Percentiles rank a stretch among this genome's conserved stretches.
These are phyloP conservation scores for Rhyacophila brunnea DNA, from an alignment of 1,140 invertebrate species.

Conservation along the genomic window DNA sequence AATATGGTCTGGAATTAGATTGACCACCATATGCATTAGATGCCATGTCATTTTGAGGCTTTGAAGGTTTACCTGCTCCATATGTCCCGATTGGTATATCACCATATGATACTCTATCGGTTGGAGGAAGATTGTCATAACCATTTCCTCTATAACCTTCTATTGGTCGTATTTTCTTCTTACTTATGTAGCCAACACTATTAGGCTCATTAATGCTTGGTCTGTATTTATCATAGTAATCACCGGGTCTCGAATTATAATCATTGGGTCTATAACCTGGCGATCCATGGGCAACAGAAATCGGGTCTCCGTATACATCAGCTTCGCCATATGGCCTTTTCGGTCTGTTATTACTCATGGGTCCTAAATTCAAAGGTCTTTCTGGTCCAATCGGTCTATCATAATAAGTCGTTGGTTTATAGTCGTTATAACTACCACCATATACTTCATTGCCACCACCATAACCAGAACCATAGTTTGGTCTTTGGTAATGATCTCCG, in stretches of 20 bases:
- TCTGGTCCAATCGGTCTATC: constrained; percentile 23
- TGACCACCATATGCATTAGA: background rate
- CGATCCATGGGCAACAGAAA: constrained; percentile 23
- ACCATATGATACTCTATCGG: constrained; percentile 13
- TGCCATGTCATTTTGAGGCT: background rate
- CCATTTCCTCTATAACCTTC: constrained; percentile 32
- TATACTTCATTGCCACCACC: constrained; percentile 5
- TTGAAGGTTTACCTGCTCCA: background rate
- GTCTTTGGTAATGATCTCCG: background rate
- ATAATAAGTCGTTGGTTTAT: constrained; percentile 22
- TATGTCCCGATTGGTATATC: constrained; percentile 9
- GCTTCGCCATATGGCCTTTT: constrained; percentile 8
- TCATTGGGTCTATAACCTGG: background rate
- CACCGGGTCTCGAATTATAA: background rate
- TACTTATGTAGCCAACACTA: background rate
- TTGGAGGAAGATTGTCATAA: constrained; percentile 28
- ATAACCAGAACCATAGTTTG: constrained; percentile 6
- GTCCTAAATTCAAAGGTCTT: constrained; percentile 10
- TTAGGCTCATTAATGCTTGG: background rate
- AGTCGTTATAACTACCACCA: constrained; percentile 21
- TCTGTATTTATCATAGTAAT: constrained; percentile 5
- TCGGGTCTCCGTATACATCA: constrained; percentile 25
- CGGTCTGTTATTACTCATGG: constrained; percentile 10
- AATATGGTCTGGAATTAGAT: too few species aligned
- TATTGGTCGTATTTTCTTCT: background rate